Evolutionary conservation across 2,113 vertebrate genomes (phyloP).

Genomic region (Gymnorhina tibicen): DNA sequence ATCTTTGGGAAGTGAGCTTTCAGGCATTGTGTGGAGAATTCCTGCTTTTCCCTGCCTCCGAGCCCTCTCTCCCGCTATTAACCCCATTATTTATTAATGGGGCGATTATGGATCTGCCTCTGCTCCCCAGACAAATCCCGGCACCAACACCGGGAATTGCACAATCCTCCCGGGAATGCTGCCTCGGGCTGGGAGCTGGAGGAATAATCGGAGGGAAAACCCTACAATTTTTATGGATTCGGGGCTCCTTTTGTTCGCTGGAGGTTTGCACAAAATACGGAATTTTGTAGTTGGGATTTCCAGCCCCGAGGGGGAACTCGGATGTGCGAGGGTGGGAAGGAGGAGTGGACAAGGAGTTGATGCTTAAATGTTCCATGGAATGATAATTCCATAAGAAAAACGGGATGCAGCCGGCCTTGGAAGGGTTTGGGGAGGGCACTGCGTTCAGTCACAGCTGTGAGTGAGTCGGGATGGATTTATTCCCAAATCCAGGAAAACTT

Average conservation of each 20-base stretch:
- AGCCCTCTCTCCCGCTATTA: neutral
- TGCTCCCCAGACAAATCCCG: conserved; percentile 11
- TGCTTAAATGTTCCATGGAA: neutral
- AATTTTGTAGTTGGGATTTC: neutral
- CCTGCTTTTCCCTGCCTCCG: neutral
- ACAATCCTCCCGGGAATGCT: neutral
- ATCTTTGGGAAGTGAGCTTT: conserved; percentile 22
- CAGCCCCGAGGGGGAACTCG: fast-evolving
- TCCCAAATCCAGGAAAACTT: neutral
- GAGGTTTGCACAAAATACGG: fast-evolving
- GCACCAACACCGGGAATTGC: neutral
- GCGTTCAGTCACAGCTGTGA: neutral
- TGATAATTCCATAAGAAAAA: neutral
- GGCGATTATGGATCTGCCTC: conserved; percentile 16
- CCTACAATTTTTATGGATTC: neutral
- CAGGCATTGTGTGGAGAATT: neutral
- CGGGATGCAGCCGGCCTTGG: neutral
- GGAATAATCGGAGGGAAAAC: neutral
- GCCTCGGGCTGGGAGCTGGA: neutral
- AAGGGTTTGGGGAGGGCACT: neutral
- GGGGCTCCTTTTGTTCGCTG: neutral
- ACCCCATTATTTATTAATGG: conserved; percentile 45
- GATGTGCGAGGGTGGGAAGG: fast-evolving
- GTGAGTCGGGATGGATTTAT: neutral
- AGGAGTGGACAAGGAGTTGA: neutral